Conservation (phyloP, 2,888 invertebrate species). For the Synergus itoensis region DNA sequence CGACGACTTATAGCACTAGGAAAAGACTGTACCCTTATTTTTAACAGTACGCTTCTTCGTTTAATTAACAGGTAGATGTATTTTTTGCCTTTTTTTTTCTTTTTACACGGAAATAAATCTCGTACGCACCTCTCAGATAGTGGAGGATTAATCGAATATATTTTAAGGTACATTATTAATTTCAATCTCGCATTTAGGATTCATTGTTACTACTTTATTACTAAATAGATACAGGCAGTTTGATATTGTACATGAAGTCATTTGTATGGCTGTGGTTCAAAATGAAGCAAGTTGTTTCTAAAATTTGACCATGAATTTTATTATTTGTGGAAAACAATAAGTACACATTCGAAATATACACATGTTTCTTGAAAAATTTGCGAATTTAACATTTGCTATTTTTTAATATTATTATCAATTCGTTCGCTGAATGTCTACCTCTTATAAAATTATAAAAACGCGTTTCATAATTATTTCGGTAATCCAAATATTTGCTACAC, state of each 20-base stretch:
- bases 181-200: not conserved
- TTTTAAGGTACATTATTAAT: not conserved
- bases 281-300: constrained; percentile 9
- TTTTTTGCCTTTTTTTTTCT: constrained; percentile 53
- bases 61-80: constrained; percentile 49
- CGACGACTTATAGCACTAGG: constrained; percentile 78
- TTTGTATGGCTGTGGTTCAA: not conserved
- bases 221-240: not conserved
- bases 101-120: constrained; percentile 56
- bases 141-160: not conserved
- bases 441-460: constrained; percentile 8
- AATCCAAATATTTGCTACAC: not conserved
- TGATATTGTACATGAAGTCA: not conserved
- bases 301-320: constrained; percentile 30
- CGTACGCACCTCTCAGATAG: not conserved
- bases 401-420: constrained; percentile 5
- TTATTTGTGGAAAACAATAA: constrained; percentile 59
- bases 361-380: constrained; percentile 13
- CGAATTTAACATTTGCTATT: constrained; percentile 13
- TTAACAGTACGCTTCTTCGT: constrained; percentile 40
- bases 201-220: not conserved
- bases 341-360: constrained; percentile 53
- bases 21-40: constrained; percentile 25
- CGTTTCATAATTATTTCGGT: not conserved
- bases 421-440: not conserved